Base-by-base conservation (phyloP, 2,113 vertebrate species). In the Phrynocephalus versicolor region DNA sequence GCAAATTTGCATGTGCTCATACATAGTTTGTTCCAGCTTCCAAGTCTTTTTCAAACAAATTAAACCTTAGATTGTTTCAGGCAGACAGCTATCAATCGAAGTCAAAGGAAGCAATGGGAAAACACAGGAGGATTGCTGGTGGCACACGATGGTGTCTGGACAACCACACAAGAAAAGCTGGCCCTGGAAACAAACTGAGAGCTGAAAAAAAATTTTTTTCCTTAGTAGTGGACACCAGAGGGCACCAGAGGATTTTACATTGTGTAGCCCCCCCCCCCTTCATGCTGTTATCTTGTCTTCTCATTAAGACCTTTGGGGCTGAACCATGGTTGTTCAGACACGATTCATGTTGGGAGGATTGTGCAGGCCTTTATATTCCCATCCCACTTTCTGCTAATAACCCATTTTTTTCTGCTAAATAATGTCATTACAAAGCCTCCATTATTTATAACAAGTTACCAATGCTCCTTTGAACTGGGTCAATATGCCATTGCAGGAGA, bases 161-260 rank as follows among this genome's bases (percentile, higher is more conserved):
- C 9, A 7, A 25, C 27, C 27, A 6, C 21, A 30, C 64, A 67
- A 27, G 25, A 67, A 67, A 30, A 67, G 7, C 64, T 10, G 12
- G 7, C 25, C 30, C 64, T 67, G 64, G 64, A 8, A 67, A 25
- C 62, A 65, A 65, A 23, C 71, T 12, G 64, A 64, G 39, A 55
- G 64, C 9, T 23, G 65, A 7, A 7, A 10, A 55, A 37, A 79
- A 84, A 58, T 37, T 57, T 35, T 23, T 39, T 37, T 21, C 9
- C 45, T 51, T 5, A 37, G 5, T 45, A 57, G 85, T 25, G 25
- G 23, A 65, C 80, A 82, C 73, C 55, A 87, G 85, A 23, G 73
- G 85, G 80, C 73, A 83, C 80, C 65, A 87, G 81, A 87, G 80
- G 15, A 64, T 45, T 71, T 76, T 71, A 21, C 65, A 62, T 39